These are phyloP conservation scores for Poecilia gillii DNA, from an alignment of 2,797 vertebrate species.

Conservation along the genomic window DNA sequence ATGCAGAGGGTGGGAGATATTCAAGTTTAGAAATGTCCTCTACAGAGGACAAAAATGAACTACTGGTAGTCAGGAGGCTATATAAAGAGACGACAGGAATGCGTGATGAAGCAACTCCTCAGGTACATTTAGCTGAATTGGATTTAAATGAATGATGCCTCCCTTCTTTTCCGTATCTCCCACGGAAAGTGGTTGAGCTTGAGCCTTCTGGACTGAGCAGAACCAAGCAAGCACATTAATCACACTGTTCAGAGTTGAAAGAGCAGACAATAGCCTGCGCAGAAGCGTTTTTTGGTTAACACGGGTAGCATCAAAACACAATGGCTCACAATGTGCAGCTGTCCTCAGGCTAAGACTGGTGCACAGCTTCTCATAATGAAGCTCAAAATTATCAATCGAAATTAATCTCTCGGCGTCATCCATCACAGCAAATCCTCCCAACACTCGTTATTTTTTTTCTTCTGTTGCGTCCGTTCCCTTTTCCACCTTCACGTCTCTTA, in stretches of 20 bases:
- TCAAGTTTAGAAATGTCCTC: too few relatives aligned
- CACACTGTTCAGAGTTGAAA: slow-evolving; percentile 45
- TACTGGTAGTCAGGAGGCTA: too few relatives aligned
- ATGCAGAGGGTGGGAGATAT: too few relatives aligned
- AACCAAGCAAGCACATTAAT: slow-evolving; percentile 57
- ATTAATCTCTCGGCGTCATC: slow-evolving; percentile 41
- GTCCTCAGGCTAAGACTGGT: slow-evolving; percentile 37
- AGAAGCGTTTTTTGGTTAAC: slow-evolving; percentile 34
- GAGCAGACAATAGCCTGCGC: slow-evolving; percentile 56
- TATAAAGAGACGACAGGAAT: slow-evolving; percentile 19
- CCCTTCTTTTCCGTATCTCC: slow-evolving; percentile 41
- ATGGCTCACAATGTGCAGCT: slow-evolving; percentile 34
- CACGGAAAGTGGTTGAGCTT: slow-evolving; percentile 41
- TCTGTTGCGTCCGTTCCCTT: slow-evolving; percentile 28
- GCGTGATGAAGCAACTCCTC: slow-evolving; percentile 16
- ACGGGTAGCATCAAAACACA: slow-evolving; percentile 34
- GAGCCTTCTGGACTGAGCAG: slow-evolving; percentile 14
- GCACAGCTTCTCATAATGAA: slow-evolving; percentile 39
- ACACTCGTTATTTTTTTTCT: slow-evolving; percentile 29
- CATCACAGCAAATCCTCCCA: slow-evolving; percentile 42
- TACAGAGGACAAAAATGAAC: too few relatives aligned
- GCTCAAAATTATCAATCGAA: slow-evolving; percentile 53
- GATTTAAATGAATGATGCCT: slow-evolving; percentile 52
- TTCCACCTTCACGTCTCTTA: slow-evolving; percentile 22
- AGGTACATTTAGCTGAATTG: slow-evolving; percentile 23